Evolutionary conservation across 2,113 vertebrate species (phyloP).

Genomic region (Gavia stellata): DNA sequence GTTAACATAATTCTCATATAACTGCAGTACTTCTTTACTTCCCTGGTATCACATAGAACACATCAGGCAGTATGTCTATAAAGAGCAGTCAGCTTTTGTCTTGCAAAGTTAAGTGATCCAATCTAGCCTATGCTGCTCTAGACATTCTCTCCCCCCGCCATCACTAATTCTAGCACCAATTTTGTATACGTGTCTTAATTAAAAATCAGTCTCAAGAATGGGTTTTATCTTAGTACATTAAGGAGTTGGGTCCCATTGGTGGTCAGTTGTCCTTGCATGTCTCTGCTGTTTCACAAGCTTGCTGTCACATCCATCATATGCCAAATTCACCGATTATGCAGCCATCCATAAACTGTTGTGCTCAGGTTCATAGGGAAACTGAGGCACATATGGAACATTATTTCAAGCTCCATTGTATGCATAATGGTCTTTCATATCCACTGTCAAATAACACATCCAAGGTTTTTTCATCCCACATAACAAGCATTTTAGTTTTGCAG

Average conservation of each 20-base stretch:
- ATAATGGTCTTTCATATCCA: background rate
- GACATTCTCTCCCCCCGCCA: background rate
- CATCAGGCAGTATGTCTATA: background rate
- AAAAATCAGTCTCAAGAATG: background rate
- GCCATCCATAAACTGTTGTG: background rate
- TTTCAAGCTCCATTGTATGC: background rate
- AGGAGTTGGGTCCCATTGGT: background rate
- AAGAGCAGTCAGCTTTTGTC: background rate
- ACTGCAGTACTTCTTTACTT: background rate
- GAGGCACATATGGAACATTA: background rate
- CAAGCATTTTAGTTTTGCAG: background rate
- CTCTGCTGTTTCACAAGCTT: background rate
- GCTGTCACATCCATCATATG: background rate
- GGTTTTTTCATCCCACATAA: background rate
- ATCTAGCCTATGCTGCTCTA: background rate
- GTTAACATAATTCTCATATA: background rate
- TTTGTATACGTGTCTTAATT: background rate
- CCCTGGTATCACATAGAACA: background rate
- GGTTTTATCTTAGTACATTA: background rate
- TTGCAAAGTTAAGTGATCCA: background rate
- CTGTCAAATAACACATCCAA: background rate
- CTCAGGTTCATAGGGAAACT: background rate
- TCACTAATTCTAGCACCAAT: background rate
- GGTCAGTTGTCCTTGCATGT: background rate
- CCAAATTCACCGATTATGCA: background rate